Evolutionary conservation across 1,140 invertebrate genomes (phyloP).

Genomic region (Cepaea nemoralis): DNA sequence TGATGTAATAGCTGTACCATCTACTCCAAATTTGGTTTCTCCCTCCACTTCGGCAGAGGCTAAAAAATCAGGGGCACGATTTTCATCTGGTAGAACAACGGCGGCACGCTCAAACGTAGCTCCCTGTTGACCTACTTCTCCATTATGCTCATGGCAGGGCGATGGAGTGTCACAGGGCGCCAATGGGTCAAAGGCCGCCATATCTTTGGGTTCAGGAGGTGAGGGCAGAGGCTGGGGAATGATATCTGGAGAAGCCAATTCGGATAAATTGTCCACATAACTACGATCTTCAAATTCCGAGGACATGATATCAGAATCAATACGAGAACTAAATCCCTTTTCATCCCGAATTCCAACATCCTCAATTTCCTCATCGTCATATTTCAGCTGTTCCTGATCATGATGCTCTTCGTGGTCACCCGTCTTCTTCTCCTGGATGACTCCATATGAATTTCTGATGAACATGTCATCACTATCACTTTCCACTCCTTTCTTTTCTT

Average conservation of each 20-base stretch:
- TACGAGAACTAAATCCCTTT: background rate
- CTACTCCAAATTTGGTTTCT: conserved; percentile 26
- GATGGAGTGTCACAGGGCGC: conserved; percentile 7
- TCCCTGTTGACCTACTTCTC: background rate
- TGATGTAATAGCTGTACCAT: conserved; percentile 18
- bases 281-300: conserved; percentile 4
- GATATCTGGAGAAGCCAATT: conserved; percentile 14
- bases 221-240: conserved; percentile 38
- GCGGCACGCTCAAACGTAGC: background rate
- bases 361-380: background rate
- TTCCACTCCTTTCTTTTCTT: conserved; percentile 1
- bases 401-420: background rate
- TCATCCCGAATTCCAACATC: background rate
- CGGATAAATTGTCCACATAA: conserved; percentile 28
- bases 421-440: background rate
- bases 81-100: background rate
- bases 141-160: background rate
- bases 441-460: background rate
- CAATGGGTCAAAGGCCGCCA: conserved; percentile 29
- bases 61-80: background rate
- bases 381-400: background rate
- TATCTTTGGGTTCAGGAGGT: conserved; percentile 30
- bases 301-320: conserved; percentile 1
- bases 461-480: background rate
- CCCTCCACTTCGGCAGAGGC: conserved; percentile 19